phyloP scores from a whole-genome alignment of 2,888 invertebrate genomes.

The Lamellibrachia columna region DNA sequence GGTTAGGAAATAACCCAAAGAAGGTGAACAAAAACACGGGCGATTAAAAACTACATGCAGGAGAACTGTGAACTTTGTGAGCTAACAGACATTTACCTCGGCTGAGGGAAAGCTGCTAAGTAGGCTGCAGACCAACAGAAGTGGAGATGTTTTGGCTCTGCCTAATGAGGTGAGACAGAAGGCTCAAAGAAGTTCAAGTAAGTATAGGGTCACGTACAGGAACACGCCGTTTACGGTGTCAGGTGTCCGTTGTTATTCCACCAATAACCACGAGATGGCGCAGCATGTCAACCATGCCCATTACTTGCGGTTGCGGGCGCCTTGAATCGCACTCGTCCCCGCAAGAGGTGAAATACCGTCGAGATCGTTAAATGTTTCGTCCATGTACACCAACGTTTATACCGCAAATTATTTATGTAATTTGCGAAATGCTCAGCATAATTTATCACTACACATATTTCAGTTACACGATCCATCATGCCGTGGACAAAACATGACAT shows the following conservation, averaged over 20 bases:
- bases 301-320: background rate
- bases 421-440: background rate
- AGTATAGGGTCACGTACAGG: background rate
- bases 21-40: background rate
- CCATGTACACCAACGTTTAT: background rate
- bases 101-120: background rate
- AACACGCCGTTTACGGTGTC: background rate
- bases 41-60: background rate
- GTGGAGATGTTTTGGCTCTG: background rate
- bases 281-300: background rate
- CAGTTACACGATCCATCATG: background rate
- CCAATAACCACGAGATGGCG: background rate
- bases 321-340: background rate
- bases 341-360: background rate
- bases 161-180: background rate
- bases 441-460: background rate
- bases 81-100: background rate
- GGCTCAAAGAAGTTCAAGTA: background rate
- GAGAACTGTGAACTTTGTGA: background rate
- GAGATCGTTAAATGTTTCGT: background rate
- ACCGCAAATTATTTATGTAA: constrained; percentile 5
- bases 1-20: background rate
- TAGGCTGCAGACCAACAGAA: background rate
- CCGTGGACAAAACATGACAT: background rate
- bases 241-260: background rate